These are phyloP conservation scores for Pseudotriccus pelzelni DNA, from an alignment of 2,797 vertebrate genomes.

Conservation along the genomic window DNA sequence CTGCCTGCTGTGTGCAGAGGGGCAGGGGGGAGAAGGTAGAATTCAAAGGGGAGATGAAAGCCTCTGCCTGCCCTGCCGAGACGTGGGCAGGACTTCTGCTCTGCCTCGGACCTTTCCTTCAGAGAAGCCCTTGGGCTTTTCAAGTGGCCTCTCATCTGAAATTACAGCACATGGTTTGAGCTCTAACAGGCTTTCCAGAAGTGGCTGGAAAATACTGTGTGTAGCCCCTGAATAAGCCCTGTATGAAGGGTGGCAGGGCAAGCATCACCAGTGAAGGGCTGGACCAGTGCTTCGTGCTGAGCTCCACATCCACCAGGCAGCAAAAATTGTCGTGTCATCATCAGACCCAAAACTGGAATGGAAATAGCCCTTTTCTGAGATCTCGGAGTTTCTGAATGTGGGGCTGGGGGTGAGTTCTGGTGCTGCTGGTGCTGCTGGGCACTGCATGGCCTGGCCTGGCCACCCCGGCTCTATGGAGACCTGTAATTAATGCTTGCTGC, in stretches of 20 bases:
- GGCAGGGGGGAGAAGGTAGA: not conserved
- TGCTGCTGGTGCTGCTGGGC: not conserved
- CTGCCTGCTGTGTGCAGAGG: not conserved
- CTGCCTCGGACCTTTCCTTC: not conserved
- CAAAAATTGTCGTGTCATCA: too few species aligned
- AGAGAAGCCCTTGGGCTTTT: not conserved
- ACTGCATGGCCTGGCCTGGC: not conserved
- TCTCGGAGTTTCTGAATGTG: not conserved
- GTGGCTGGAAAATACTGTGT: not conserved
- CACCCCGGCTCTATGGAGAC: not conserved
- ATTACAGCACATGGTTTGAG: not conserved
- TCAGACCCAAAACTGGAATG: not conserved
- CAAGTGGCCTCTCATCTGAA: not conserved
- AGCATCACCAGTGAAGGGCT: not conserved
- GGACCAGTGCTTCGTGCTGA: not conserved
- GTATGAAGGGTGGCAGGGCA: not conserved
- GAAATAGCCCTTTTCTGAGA: not conserved
- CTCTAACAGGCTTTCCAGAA: not conserved
- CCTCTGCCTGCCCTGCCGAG: rapidly evolving
- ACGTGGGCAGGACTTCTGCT: not conserved
- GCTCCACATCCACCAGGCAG: not conserved
- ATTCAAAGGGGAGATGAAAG: slow-evolving; percentile 36
- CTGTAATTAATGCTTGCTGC: not conserved
- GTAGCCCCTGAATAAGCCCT: not conserved
- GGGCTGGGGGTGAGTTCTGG: not conserved